phyloP scores from a whole-genome alignment of 2,113 vertebrate genomes.

The Otolemur garnettii region DNA sequence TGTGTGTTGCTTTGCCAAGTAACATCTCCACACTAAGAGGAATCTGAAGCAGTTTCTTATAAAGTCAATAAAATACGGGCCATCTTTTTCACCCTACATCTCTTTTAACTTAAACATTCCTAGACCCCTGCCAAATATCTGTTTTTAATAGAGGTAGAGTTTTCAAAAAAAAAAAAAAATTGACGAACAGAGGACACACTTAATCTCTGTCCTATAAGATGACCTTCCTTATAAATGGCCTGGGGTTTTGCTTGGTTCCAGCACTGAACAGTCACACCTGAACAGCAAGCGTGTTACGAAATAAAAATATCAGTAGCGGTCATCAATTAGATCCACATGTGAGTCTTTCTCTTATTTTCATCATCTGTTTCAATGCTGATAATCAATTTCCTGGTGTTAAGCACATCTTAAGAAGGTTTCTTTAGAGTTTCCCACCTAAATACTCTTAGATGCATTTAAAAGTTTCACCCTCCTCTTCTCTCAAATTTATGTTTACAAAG shows the following conservation, averaged over 20 bases:
- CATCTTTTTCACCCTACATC: constrained; percentile 36
- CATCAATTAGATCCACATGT: not conserved
- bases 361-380: not conserved
- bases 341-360: not conserved
- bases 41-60: constrained; percentile 39
- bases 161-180: not conserved
- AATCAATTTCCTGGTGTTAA: not conserved
- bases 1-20: constrained; percentile 30
- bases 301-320: not conserved
- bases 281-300: not conserved
- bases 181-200: constrained; percentile 11
- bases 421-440: not conserved
- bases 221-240: not conserved
- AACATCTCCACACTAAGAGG: constrained; percentile 5
- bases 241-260: not conserved
- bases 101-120: constrained; percentile 62
- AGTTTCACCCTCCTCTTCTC: constrained; percentile 27
- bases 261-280: not conserved
- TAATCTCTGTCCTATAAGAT: constrained; percentile 27
- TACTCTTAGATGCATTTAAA: not conserved
- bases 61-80: constrained; percentile 54
- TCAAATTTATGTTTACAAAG: constrained; percentile 29
- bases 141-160: constrained; percentile 68
- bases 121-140: constrained; percentile 59
- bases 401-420: not conserved